Evolutionary conservation across 2,888 invertebrate species (phyloP), one percentile per base, ranked within the genome.

Genomic region (Dromius quadrimaculatus): DNA sequence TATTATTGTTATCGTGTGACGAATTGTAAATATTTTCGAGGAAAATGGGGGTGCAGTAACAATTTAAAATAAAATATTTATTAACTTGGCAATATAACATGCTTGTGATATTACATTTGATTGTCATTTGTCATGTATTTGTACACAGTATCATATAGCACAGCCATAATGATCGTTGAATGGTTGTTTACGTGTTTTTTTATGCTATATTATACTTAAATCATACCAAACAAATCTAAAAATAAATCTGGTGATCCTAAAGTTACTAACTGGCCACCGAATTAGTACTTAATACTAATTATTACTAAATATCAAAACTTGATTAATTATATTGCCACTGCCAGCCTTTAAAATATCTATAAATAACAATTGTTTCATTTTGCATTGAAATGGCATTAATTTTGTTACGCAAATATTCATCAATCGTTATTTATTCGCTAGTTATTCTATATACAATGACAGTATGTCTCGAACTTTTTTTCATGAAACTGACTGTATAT

Each of bases 301-400:
- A 62, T 28, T 41, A 34, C 43, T 59, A 62, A 62, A 70, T 70
- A 70, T 70, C 47, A 62, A 61, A 62, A 62, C 34, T 8, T 45
- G 41, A 68, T 43, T 59, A 59, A 68, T 75, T 76, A 77, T 81
- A 81, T 81, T 81, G 81, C 81, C 79, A 79, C 80, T 79, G 79
- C 81, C 81, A 81, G 81, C 81, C 81, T 79, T 79, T 32, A 62
- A 57, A 72, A 74, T 72, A 72, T 70, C 61, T 71, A 64, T 68
- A 72, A 69, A 65, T 71, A 68, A 59, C 43, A 45, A 62, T 57
- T 63, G 22, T 70, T 69, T 61, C 36, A 50, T 11, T 73, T 77
- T 77, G 76, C 76, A 77, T 76, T 75, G 75, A 76, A 78, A 78
- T 76, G 76, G 76, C 77, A 75, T 36, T 47, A 61, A 59, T 59